Base-by-base conservation (phyloP, 37 sponge, comb jelly and placozoan genomes). In the Lycopodina hypogea region DNA sequence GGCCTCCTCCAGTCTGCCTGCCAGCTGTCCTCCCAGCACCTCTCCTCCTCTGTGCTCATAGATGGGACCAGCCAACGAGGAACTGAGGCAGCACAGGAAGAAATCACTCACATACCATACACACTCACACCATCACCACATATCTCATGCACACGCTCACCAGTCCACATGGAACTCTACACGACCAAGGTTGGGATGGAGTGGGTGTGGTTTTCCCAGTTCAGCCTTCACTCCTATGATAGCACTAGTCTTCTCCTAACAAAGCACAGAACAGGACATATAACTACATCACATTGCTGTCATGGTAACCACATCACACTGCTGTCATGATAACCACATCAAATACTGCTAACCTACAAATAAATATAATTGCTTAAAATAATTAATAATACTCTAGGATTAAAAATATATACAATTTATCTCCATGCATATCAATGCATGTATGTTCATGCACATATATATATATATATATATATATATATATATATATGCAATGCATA, bases 221-320 rank as follows among this genome's bases (percentile, higher is more conserved):
- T 95, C 96, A 4, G 93, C 96, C 81, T 95, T 95, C 69, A 95
- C 90, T 9, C 96, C 96, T 17, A 92, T 90, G 48, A 89, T 56
- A 3, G 89, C 81, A 67, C 59, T 56, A 12, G 87, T 92, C 24
- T 77, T 58, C 42, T 79, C 87, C 96, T 94, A 17, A 37, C 33
- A 72, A 15, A 39, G 12, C 8, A 32, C 48, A 45, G 9, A 9
- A 45, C 48, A 45, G 9, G 61, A n/a, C n/a, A n/a, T n/a, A n/a
- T n/a, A n/a, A n/a, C n/a, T n/a, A n/a, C n/a, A n/a, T n/a, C n/a
- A n/a, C n/a, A n/a, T n/a, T n/a, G n/a, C n/a, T n/a, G n/a, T n/a
- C n/a, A n/a, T n/a, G n/a, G n/a, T n/a, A n/a, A n/a, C n/a, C n/a
- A n/a, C n/a, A n/a, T n/a, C n/a, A n/a, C n/a, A n/a, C n/a, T n/a